Percentiles rank a stretch among this genome's conserved stretches.
These are phyloP conservation scores for Okapia johnstoni DNA, from an alignment of 2,113 vertebrate species.

Conservation along the genomic window DNA sequence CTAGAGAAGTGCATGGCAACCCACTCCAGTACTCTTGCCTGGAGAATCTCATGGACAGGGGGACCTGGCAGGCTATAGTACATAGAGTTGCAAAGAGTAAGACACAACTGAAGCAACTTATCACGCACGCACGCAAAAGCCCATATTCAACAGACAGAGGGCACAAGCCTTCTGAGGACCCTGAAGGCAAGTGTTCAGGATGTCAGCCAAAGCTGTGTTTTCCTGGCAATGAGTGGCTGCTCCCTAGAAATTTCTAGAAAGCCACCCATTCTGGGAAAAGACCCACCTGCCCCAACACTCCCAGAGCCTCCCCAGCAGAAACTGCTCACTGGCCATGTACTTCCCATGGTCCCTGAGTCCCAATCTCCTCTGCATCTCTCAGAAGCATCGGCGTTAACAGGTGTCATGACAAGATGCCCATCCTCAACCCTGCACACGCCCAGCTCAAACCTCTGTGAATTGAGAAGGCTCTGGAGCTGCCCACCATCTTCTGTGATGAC, in stretches of 20 bases:
- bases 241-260: not conserved
- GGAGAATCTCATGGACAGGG: not conserved
- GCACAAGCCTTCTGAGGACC: not conserved
- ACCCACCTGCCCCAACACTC: not conserved
- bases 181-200: not conserved
- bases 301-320: not conserved
- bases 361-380: not conserved
- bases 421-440: not conserved
- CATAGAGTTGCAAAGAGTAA: not conserved
- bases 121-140: fast-evolving
- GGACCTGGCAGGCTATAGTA: not conserved
- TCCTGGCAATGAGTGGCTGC: not conserved
- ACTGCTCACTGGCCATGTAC: not conserved
- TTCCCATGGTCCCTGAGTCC: not conserved
- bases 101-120: not conserved
- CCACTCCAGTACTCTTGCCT: not conserved
- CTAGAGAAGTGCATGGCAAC: not conserved
- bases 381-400: not conserved
- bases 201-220: not conserved
- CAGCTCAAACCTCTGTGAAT: not conserved
- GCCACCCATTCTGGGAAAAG: not conserved
- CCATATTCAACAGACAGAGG: not conserved
- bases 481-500: not conserved
- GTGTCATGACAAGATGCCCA: not conserved
- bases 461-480: not conserved